A percentile compares a stretch with the other conserved stretches of the same genome.
Evolutionary conservation across 64 coral and sea anemone species (phyloP).

Genomic region (Dendrophyllia cribrosa): DNA sequence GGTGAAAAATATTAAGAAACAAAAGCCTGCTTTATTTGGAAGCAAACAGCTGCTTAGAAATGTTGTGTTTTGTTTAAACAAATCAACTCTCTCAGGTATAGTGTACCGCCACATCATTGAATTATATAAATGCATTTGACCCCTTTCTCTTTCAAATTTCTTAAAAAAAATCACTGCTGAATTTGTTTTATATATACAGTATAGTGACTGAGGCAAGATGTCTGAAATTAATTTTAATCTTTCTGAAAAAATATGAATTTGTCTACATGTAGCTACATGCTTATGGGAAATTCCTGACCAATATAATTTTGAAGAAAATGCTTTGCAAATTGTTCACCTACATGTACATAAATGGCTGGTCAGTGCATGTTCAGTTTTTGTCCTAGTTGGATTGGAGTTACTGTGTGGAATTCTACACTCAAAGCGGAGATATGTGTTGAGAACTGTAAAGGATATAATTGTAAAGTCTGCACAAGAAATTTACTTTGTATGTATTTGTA

Average conservation of each 20-base stretch:
- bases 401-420: neutral
- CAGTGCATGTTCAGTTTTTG: neutral
- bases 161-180: neutral
- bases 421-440: constrained; percentile 28
- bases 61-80: constrained; percentile 29
- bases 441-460: neutral
- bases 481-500: neutral
- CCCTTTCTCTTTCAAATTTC: neutral
- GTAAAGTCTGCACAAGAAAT: neutral
- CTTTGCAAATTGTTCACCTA: neutral
- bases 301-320: neutral
- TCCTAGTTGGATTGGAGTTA: neutral
- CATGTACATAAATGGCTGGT: neutral
- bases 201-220: too few relatives aligned
- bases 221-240: neutral
- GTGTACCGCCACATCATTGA: neutral
- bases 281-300: neutral
- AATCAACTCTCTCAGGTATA: neutral
- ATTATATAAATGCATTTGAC: neutral
- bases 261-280: neutral
- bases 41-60: constrained; percentile 19
- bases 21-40: neutral
- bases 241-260: neutral
- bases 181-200: too few relatives aligned
- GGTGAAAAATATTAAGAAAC: constrained; percentile 28